Evolutionary conservation across 2,113 vertebrate genomes (phyloP).

Genomic region (Pelecanoides urinatrix): DNA sequence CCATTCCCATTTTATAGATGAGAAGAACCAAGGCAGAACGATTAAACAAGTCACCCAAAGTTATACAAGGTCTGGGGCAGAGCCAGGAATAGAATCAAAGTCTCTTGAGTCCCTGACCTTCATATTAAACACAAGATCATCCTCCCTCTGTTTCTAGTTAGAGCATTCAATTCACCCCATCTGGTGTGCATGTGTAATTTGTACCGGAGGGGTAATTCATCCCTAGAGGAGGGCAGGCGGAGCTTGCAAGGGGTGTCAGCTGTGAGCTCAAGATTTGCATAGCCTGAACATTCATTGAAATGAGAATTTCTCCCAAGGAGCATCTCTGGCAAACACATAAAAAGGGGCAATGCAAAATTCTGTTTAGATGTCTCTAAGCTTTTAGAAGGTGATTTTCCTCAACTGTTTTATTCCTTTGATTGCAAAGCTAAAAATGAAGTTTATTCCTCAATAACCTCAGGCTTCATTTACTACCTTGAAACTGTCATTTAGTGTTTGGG

Average conservation of each 20-base stretch:
- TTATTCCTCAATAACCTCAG: background rate
- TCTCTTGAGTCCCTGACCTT: conserved; percentile 59
- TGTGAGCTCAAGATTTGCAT: conserved; percentile 45
- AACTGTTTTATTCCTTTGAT: background rate
- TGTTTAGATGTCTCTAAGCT: background rate
- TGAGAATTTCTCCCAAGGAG: conserved; percentile 47
- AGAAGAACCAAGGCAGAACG: conserved; percentile 52
- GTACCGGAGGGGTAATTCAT: conserved; percentile 62
- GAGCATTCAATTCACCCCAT: conserved; percentile 54
- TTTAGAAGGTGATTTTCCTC: background rate
- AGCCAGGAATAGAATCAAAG: conserved; percentile 62
- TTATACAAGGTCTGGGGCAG: conserved; percentile 64
- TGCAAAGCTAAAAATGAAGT: background rate
- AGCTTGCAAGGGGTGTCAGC: conserved; percentile 45
- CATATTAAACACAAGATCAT: conserved; percentile 65
- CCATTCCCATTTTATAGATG: conserved; percentile 53
- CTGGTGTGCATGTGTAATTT: conserved; percentile 60
- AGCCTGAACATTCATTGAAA: background rate
- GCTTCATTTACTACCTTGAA: background rate
- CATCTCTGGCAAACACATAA: background rate
- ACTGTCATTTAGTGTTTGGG: conserved; percentile 19
- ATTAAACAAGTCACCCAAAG: conserved; percentile 67
- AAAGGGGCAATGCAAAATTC: background rate
- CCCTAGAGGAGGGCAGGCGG: conserved; percentile 45
- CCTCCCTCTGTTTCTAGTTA: conserved; percentile 59